Evolutionary conservation across 2,888 invertebrate genomes (phyloP).

Genomic region (Drosophila nigritarsus): DNA sequence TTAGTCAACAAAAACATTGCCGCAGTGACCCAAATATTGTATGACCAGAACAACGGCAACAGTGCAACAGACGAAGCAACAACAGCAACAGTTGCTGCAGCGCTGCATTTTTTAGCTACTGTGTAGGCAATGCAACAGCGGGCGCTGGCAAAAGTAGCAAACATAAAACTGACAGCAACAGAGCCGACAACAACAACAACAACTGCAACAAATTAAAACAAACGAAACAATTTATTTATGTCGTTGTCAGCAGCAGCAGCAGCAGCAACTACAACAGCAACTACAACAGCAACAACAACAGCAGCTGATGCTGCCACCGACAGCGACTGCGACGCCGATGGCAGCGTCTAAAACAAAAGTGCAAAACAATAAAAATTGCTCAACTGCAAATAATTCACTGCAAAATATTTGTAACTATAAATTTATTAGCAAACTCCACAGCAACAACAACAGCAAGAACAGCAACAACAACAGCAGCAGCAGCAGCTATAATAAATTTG

Average conservation of each 20-base stretch:
- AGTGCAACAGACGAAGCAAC: conserved; percentile 30
- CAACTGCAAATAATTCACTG: conserved; percentile 71
- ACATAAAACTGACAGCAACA: conserved; percentile 63
- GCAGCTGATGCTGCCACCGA: conserved; percentile 20
- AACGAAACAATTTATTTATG: conserved; percentile 62
- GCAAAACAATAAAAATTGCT: conserved; percentile 52
- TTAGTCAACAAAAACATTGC: conserved; percentile 74
- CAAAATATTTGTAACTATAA: conserved; percentile 60
- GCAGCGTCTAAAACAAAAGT: conserved; percentile 43
- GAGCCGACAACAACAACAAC: conserved; percentile 30
- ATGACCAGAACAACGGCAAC: conserved; percentile 58
- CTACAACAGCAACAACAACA: conserved; percentile 16
- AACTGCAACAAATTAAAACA: conserved; percentile 54
- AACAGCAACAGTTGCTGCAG: conserved; percentile 43
- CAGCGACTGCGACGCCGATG: conserved; percentile 14
- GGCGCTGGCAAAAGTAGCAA: conserved; percentile 48
- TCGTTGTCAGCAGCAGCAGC: conserved; percentile 51
- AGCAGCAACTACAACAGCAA: conserved; percentile 33
- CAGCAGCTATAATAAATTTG: background rate
- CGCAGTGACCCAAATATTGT: conserved; percentile 77
- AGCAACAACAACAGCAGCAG: background rate
- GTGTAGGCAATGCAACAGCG: conserved; percentile 47
- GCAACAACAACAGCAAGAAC: conserved; percentile 15
- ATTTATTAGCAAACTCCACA: conserved; percentile 49
- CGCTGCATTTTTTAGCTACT: conserved; percentile 62